phyloP scores from a whole-genome alignment of 1,140 invertebrate genomes.

The Bombyx mori region ASM3026992v2 NC_085109.1:3855001-3855500 shows the following conservation, averaged over 20 bases:
- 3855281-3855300: conserved; percentile 83
- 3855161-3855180: conserved; percentile 92
- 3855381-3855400: conserved; percentile 88
- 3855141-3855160: conserved; percentile 82
- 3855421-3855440: conserved; percentile 94
- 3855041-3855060: conserved; percentile 57
- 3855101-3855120: conserved; percentile 84
- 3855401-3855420: conserved; percentile 87
- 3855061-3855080: conserved; percentile 31
- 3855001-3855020: conserved; percentile 81
- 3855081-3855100: conserved; percentile 69
- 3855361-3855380: conserved; percentile 89
- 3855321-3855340: conserved; percentile 81
- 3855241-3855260: conserved; percentile 91
- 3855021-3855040: conserved; percentile 66
- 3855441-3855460: conserved; percentile 93
- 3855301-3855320: conserved; percentile 94
- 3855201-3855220: conserved; percentile 73
- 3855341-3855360: conserved; percentile 78
- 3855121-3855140: conserved; percentile 82
- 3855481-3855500: conserved; percentile 91
- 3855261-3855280: conserved; percentile 86
- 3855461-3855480: conserved; percentile 82
- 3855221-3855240: conserved; percentile 97
- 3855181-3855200: conserved; percentile 80